These are phyloP conservation scores for Laticauda laticaudata DNA, from an alignment of 2,113 vertebrate species.

Conservation along the genomic window DNA sequence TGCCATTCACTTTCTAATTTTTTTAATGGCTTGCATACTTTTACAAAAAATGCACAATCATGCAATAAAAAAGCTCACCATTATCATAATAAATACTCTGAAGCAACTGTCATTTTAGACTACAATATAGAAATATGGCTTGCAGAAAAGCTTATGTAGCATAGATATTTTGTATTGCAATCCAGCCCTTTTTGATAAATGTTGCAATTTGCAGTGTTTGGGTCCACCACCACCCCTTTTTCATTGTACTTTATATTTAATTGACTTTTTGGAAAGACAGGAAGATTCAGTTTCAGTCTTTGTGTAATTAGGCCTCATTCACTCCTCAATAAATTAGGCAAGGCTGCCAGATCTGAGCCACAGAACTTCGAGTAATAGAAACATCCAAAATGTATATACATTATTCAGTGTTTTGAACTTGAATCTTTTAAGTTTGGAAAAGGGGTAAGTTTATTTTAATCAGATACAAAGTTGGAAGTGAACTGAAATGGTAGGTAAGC, in stretches of 20 bases:
- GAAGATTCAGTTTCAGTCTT: neutral
- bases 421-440: neutral
- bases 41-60: conserved; percentile 45
- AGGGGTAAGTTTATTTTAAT: neutral
- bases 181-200: conserved; percentile 40
- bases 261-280: neutral
- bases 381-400: neutral
- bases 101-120: conserved; percentile 52
- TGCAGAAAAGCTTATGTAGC: conserved; percentile 14
- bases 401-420: neutral
- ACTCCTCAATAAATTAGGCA: neutral
- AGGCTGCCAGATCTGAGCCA: neutral
- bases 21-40: conserved; percentile 48
- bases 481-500: rapidly evolving
- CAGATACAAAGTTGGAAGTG: conserved; percentile 14
- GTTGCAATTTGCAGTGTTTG: conserved; percentile 37
- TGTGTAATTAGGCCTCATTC: neutral
- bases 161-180: conserved; percentile 27
- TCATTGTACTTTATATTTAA: neutral
- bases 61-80: conserved; percentile 36
- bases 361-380: neutral
- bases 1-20: conserved; percentile 54
- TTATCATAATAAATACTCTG: conserved; percentile 50
- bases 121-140: conserved; percentile 44
- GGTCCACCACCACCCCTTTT: neutral